phyloP scores from a whole-genome alignment of 2,888 invertebrate genomes.

The Drepanosiphum platanoidis region DNA sequence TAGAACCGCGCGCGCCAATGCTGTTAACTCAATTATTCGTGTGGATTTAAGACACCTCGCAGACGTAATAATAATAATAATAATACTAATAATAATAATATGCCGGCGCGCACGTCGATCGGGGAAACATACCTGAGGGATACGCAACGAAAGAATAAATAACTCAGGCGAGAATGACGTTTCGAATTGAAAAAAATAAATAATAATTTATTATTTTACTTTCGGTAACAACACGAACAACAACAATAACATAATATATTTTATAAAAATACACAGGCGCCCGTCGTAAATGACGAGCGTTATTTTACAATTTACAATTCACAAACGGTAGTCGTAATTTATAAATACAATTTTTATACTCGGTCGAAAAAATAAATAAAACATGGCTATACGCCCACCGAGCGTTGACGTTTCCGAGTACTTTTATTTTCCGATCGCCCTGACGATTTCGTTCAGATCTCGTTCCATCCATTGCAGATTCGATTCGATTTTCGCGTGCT shows the following conservation, averaged over 20 bases:
- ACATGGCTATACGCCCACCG: not conserved
- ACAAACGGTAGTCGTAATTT: not conserved
- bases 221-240: not conserved
- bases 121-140: not conserved
- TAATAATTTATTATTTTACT: not conserved
- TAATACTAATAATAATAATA: no score
- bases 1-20: not conserved
- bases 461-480: conserved; percentile 24
- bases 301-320: no score
- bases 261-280: no score
- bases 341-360: not conserved
- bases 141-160: not conserved
- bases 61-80: no score
- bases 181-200: not conserved
- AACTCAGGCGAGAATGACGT: not conserved
- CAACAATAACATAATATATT: no score
- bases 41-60: no score
- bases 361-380: no score
- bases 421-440: not conserved
- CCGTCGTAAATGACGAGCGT: no score
- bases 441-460: conserved; percentile 18
- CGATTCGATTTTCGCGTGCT: not conserved
- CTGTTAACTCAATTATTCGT: not conserved
- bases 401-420: not conserved
- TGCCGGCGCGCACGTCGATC: not conserved